Base-by-base conservation (phyloP, 2,113 vertebrate species). In the Morone saxatilis region DNA sequence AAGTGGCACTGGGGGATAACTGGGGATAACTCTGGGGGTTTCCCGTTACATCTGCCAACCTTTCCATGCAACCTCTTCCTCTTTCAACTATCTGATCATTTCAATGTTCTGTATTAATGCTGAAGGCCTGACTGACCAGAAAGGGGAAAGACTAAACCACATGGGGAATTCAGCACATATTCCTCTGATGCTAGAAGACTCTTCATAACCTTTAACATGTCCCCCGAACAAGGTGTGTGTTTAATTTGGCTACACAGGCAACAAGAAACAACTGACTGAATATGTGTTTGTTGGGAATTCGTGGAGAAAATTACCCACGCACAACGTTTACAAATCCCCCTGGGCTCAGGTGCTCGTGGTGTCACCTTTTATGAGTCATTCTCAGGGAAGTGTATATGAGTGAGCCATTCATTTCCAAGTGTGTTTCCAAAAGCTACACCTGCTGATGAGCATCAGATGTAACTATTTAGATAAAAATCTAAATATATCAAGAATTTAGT, bases 81-180 rank as follows among this genome's bases (percentile, higher is more conserved):
- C 0, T 41, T 50, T 19, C n/a, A 22, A 45, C 36, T 11, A 51
- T 11, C 5, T 7, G 3, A 38, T 2, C 6, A 0, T 36, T 13
- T 16, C 4, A 5, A 0, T n/a, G 38, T 25, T 59, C 9, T 51
- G 41, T 10, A 19, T 38, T 12, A 54, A 10, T 8, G 56, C 40
- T 68, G 69, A 38, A 20, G 25, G 19, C 1, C 6, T 41, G 36
- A 31, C n/a, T 62, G 16, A 43, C n/a, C 38, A 71, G 25, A 76
- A 56, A 84, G 43, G 10, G 62, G 66, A 71, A 84, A 60, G 14
- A 1, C 61, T 71, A 5, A 8, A 12, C 22, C 71, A 65, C 68
- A 56, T 1, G 67, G 75, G 63, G 36, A 90, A 84, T 73, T 81
- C 36, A 78, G 1, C 41, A 71, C 22, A 38, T 31, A 31, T 31